Evolutionary conservation across 2,797 vertebrate genomes (phyloP).

Genomic region (Neosalanx taihuensis): DNA sequence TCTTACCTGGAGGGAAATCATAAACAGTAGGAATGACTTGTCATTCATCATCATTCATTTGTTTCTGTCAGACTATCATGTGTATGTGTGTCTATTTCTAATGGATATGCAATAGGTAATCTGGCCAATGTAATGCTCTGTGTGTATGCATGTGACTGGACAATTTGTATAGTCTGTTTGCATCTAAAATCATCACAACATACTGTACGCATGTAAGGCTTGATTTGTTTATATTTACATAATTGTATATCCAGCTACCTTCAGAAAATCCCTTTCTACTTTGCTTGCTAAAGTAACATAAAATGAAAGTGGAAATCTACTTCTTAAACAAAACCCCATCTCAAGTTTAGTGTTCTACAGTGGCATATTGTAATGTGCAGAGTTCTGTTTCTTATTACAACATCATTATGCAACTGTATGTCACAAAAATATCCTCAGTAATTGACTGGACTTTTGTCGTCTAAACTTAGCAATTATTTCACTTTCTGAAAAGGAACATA

Average conservation of each 20-base stretch:
- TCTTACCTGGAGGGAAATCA: too few relatives aligned
- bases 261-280: slow-evolving; percentile 51
- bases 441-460: too few relatives aligned
- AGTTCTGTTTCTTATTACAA: neutral
- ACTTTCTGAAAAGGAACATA: too few relatives aligned
- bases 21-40: slow-evolving; percentile 2
- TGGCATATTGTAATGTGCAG: neutral
- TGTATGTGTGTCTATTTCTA: neutral
- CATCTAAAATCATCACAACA: slow-evolving; percentile 22
- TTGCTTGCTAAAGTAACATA: slow-evolving; percentile 23
- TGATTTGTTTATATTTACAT: slow-evolving; percentile 58
- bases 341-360: neutral
- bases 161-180: neutral
- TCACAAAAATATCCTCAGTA: too few relatives aligned
- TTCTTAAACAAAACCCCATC: neutral
- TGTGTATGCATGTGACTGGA: neutral
- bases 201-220: slow-evolving; percentile 26
- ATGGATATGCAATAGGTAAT: too few relatives aligned
- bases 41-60: slow-evolving; percentile 2
- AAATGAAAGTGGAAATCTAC: slow-evolving; percentile 29
- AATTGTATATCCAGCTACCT: slow-evolving; percentile 36
- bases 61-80: slow-evolving; percentile 1
- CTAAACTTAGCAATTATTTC: too few relatives aligned
- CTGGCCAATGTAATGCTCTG: neutral
- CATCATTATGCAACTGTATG: neutral